These are phyloP conservation scores for Poeciliopsis turneri DNA, from an alignment of 2,797 vertebrate species.

Conservation along the genomic window DNA sequence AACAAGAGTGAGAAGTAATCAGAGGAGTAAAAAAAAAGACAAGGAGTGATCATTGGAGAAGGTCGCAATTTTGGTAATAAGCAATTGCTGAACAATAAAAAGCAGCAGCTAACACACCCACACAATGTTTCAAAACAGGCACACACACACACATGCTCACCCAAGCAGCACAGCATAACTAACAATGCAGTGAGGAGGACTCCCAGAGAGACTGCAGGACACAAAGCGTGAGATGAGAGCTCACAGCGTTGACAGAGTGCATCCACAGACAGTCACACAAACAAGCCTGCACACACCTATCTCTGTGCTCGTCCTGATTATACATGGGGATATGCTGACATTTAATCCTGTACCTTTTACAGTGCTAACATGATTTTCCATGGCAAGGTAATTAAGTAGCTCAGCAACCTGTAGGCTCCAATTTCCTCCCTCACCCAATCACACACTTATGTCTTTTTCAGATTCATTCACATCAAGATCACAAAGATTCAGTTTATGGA, in stretches of 20 bases:
- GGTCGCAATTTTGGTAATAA: constrained; percentile 49
- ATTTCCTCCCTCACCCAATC: not conserved
- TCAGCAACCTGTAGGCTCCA: constrained; percentile 58
- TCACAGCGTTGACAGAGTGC: constrained; percentile 29
- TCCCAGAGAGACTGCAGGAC: constrained; percentile 44
- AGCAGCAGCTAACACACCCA: constrained; percentile 32
- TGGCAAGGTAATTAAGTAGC: constrained; percentile 69
- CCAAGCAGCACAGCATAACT: constrained; percentile 33
- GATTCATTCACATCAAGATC: constrained; percentile 31
- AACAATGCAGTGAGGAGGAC: constrained; percentile 50
- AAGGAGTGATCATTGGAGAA: constrained; percentile 17
- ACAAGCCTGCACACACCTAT: constrained; percentile 17
- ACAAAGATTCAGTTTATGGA: constrained; percentile 48
- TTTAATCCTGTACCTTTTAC: constrained; percentile 63
- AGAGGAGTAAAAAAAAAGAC: not conserved
- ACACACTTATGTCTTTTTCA: constrained; percentile 13
- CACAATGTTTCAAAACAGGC: constrained; percentile 24
- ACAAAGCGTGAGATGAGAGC: constrained; percentile 39
- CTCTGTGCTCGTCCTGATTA: constrained; percentile 28
- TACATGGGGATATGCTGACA: constrained; percentile 53
- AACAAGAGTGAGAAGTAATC: too few species aligned
- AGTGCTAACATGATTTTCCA: constrained; percentile 66
- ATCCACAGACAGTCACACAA: constrained; percentile 20
- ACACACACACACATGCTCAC: constrained; percentile 15
- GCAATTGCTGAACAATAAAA: constrained; percentile 56